phyloP scores from a whole-genome alignment of 2,888 invertebrate species.

The Callosobruchus maculatus region DNA sequence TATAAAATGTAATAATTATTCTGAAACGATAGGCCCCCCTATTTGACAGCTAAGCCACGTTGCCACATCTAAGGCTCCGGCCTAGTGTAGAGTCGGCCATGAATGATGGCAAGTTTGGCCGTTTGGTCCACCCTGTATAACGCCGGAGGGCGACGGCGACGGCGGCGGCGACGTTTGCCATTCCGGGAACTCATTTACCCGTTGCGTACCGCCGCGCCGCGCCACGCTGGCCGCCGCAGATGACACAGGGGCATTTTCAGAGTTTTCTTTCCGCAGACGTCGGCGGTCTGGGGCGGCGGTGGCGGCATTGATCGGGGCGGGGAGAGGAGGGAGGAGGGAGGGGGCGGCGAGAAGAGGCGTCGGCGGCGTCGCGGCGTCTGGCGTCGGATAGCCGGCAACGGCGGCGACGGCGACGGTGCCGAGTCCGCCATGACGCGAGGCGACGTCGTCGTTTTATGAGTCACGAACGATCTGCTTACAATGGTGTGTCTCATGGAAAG shows the following conservation, averaged over 20 bases:
- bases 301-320: neutral
- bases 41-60: no score
- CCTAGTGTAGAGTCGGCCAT: no score
- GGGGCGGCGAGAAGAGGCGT: neutral
- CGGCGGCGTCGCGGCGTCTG: neutral
- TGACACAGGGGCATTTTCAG: neutral
- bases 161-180: neutral
- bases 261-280: neutral
- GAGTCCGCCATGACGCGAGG: no score
- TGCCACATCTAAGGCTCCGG: no score
- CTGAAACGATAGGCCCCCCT: no score
- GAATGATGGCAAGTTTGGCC: no score
- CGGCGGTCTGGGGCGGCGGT: neutral
- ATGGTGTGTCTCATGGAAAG: neutral
- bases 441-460: neutral
- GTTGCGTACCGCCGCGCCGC: neutral
- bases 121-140: no score
- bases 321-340: neutral
- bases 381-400: neutral
- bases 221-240: no score
- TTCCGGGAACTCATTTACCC: neutral
- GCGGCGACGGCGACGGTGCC: no score
- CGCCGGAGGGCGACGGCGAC: no score
- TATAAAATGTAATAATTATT: no score
- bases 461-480: neutral